phyloP scores from a whole-genome alignment of 2,888 invertebrate genomes.

The Diloba caeruleocephala region DNA sequence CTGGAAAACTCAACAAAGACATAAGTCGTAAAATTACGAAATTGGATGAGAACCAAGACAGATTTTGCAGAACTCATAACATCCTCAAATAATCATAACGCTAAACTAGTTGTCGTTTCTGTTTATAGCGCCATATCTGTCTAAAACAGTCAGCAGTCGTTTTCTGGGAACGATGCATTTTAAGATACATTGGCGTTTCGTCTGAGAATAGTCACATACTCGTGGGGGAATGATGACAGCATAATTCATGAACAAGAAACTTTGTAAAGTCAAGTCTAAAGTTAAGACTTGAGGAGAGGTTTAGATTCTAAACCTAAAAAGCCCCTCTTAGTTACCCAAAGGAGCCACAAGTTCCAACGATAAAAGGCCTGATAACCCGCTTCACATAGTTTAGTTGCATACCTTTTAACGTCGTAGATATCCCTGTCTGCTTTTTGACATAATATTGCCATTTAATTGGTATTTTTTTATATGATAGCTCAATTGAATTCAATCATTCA shows the following conservation, averaged over 20 bases:
- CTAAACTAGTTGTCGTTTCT: conserved; percentile 26
- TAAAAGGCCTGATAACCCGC: no score
- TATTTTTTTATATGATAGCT: conserved; percentile 1
- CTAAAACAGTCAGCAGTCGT: conserved; percentile 18
- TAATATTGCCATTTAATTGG: conserved; percentile 17
- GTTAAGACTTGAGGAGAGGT: no score
- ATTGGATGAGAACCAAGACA: conserved; percentile 52
- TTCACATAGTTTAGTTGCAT: conserved; percentile 31
- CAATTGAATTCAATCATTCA: no score
- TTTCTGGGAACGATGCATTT: conserved; percentile 31
- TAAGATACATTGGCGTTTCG: conserved; percentile 27
- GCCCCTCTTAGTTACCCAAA: conserved; percentile 11
- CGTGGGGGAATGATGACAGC: conserved; percentile 10
- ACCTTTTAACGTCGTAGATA: conserved; percentile 34
- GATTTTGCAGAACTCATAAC: conserved; percentile 45
- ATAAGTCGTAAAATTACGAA: conserved; percentile 38
- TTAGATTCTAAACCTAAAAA: no score
- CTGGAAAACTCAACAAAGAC: conserved; percentile 36
- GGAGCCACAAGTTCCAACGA: no score
- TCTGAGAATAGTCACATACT: conserved; percentile 29
- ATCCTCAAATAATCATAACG: conserved; percentile 39
- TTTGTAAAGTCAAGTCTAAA: no score
- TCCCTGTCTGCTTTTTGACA: conserved; percentile 30
- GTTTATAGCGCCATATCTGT: conserved; percentile 17
- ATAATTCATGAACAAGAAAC: conserved; percentile 13